phyloP scores from a whole-genome alignment of 2,113 vertebrate genomes.

The Urocitellus parryii region DNA sequence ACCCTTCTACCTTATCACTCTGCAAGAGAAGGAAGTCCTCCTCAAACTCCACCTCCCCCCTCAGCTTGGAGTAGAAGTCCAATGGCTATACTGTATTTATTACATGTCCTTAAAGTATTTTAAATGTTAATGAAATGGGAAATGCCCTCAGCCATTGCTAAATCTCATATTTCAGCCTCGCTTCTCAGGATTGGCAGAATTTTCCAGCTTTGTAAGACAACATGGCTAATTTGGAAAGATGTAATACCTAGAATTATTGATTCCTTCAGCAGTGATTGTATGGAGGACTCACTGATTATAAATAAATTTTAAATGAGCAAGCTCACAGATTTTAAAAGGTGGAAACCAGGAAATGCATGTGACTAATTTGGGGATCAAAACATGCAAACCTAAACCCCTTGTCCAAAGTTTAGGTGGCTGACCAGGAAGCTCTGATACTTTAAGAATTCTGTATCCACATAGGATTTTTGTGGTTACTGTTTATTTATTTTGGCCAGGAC shows the following conservation, averaged over 20 bases:
- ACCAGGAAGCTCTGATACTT: not conserved
- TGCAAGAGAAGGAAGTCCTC: not conserved
- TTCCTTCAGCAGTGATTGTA: not conserved
- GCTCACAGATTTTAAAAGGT: not conserved
- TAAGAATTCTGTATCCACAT: not conserved
- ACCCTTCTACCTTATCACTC: not conserved
- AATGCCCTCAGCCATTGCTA: constrained; percentile 49
- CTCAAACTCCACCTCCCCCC: not conserved
- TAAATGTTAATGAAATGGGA: constrained; percentile 70
- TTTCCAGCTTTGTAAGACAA: constrained; percentile 36
- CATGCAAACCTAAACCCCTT: not conserved
- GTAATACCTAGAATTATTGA: not conserved
- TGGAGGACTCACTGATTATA: not conserved
- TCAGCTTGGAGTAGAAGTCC: constrained; percentile 30
- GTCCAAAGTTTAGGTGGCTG: not conserved
- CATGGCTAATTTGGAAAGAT: constrained; percentile 8
- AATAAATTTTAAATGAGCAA: constrained; percentile 37
- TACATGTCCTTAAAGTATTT: constrained; percentile 54
- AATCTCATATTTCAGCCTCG: constrained; percentile 56
- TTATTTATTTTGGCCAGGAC: constrained; percentile 48
- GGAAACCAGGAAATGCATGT: not conserved
- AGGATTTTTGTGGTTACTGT: constrained; percentile 3
- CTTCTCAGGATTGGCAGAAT: constrained; percentile 30
- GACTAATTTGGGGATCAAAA: not conserved
- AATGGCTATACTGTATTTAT: constrained; percentile 19